Conservation (phyloP, 92 coral and sea anemone species). For the Zoanthus sansibaricus region DNA sequence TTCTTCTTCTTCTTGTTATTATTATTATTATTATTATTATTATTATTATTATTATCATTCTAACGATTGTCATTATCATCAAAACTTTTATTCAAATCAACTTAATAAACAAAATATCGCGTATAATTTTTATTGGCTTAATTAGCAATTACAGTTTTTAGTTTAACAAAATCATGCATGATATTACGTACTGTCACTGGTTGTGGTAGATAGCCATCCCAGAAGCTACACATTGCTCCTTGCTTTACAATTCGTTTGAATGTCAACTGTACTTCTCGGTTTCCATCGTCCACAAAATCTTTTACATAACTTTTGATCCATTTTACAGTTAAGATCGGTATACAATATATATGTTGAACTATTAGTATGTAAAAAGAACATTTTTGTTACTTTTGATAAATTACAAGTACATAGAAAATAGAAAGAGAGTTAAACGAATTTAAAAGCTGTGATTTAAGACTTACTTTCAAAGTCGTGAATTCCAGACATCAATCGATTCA, state of each 20-base stretch:
- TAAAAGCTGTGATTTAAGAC: neutral
- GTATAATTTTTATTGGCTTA: neutral
- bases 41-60: too few relatives aligned
- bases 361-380: too few relatives aligned
- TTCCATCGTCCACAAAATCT: constrained; percentile 43
- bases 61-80: too few relatives aligned
- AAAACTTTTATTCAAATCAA: neutral
- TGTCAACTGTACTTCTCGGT: constrained; percentile 42
- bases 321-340: too few relatives aligned
- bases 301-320: neutral
- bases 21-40: too few relatives aligned
- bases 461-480: neutral
- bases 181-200: constrained; percentile 20
- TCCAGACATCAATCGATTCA: constrained; percentile 20
- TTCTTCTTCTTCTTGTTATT: too few relatives aligned
- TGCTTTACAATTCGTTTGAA: constrained; percentile 18
- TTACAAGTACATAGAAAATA: too few relatives aligned
- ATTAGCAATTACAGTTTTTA: too few relatives aligned
- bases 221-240: constrained; percentile 23
- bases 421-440: too few relatives aligned
- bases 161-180: neutral
- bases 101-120: neutral
- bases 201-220: constrained; percentile 40
- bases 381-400: too few relatives aligned
- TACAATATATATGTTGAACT: too few relatives aligned